Base-by-base conservation (phyloP, 2,113 vertebrate species). In the Archilochus colubris region DNA sequence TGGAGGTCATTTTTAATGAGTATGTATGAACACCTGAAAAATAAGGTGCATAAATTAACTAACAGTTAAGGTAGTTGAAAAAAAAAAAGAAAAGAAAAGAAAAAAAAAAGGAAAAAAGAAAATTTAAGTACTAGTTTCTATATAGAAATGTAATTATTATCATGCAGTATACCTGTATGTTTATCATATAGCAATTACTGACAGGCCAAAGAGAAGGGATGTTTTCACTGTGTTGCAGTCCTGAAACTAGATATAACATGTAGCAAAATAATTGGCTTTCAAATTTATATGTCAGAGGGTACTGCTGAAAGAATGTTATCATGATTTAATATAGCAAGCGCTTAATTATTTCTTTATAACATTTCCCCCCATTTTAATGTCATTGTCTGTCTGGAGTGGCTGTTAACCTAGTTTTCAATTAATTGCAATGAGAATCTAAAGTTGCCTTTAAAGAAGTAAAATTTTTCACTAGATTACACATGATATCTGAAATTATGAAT, bases 401-500 rank as follows among this genome's bases (percentile, higher is more conserved):
- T 96, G 95, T 95, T 98, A 98, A 98, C 98, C 98, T 97, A 98
- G 91, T 98, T 99, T 98, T 97, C 91, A 96, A 94, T 96, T 98
- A 98, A 98, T 97, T 98, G 97, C 91, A 95, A 89, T 86, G 96
- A 94, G 91, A 97, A 95, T 96, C 92, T 68, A 94, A 94, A 95
- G 96, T 75, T 97, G 86, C 81, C 88, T 96, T 95, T 93, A 92
- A 91, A 91, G 95, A 54, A 96, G 96, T 91, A 55, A 55, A 59
- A 96, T 97, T 95, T 86, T 91, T 88, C 88, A 63, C 86, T 72
- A 62, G 28, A 50, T 93, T 92, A 88, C 78, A 67, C 86, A 62
- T 93, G 96, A 82, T 46, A 94, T 68, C 40, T 83, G 61, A 95
- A 96, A 92, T 77, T 46, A 54, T 80, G 91, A 87, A 82, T 91